A percentile compares a stretch with the other conserved stretches of the same genome.
Conservation (phyloP, 2,888 invertebrate species). For the Sarcophaga rosellei region DNA sequence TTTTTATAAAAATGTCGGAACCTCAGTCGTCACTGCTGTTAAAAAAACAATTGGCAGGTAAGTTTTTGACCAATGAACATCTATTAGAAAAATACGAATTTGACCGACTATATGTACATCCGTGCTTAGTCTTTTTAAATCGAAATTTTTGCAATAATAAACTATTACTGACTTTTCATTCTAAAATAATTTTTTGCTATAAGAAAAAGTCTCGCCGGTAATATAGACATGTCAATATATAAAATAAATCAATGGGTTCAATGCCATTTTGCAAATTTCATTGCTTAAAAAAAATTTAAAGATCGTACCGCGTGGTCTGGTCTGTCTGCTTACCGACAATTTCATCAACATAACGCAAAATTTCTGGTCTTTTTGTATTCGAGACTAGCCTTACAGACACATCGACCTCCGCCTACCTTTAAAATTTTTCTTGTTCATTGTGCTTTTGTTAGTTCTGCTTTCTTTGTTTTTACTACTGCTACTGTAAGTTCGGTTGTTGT, state of each 20-base stretch:
- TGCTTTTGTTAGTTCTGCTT: conserved; percentile 17
- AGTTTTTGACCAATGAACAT: conserved; percentile 76
- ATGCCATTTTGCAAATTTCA: background rate
- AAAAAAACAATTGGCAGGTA: conserved; percentile 98
- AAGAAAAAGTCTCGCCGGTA: background rate
- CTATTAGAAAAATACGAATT: background rate
- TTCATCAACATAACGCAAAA: conserved; percentile 27
- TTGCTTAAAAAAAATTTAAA: background rate
- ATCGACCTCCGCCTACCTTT: conserved; percentile 47
- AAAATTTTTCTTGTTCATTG: background rate
- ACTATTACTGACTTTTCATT: background rate
- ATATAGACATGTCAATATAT: background rate
- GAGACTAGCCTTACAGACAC: conserved; percentile 9
- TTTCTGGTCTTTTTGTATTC: conserved; percentile 6
- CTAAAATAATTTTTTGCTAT: background rate
- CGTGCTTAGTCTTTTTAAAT: background rate
- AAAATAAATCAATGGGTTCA: background rate
- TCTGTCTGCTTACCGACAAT: conserved; percentile 9
- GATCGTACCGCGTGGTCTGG: conserved; percentile 49
- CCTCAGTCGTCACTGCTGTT: conserved; percentile 97
- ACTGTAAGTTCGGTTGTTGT: conserved; percentile 14
- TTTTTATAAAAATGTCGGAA: conserved; percentile 88
- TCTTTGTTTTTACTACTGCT: conserved; percentile 10
- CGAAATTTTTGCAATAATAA: background rate
- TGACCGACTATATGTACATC: background rate